Evolutionary conservation across 2,797 vertebrate species (phyloP), one percentile per base, ranked within the genome.

Genomic region (Capromys pilorides): DNA sequence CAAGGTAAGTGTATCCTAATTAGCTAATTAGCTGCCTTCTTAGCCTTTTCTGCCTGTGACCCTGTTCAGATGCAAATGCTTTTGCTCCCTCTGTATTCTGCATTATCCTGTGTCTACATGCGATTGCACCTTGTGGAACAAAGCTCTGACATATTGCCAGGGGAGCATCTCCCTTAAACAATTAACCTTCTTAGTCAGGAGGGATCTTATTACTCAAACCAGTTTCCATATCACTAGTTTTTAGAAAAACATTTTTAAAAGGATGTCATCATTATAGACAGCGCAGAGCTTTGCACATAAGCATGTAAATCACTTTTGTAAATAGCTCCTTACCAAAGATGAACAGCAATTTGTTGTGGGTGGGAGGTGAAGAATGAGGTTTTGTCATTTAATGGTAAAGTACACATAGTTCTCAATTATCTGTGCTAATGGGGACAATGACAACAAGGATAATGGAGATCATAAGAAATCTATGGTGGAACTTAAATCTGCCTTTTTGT

Each of bases 271-370:
- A 36, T 93, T 82, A 89, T 90, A 41, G 22, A 69, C 67, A 79
- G 86, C 62, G 59, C 36, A 75, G 49, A 88, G 45, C 54, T 90
- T 89, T 90, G 91, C 86, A 59, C 62, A 54, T 62, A 93, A 67
- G 79, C 61, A 57, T 62, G 75, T 95, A 96, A 94, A 90, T 95
- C 91, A 96, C 85, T 95, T 96, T 88, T 93, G 94, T 95, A 95
- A 97, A 95, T 95, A 95, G 92, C 94, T 93, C 28, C 88, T 94
- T 94, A 94, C 90, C 80, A 67, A 86, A 88, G 66, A 75, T 94
- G 89, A 91, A 49, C 19, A 94, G 87, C 73, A 86, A 71, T 96
- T 94, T 91, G 75, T 88, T 59, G 89, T 82, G 91, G 92, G 88
- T 88, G 85, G 95, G 95, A 94, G 91, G 91, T 77, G 88, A 95